Conservation (phyloP, 2,888 invertebrate genomes). For the Corbicula japonica region DNA sequence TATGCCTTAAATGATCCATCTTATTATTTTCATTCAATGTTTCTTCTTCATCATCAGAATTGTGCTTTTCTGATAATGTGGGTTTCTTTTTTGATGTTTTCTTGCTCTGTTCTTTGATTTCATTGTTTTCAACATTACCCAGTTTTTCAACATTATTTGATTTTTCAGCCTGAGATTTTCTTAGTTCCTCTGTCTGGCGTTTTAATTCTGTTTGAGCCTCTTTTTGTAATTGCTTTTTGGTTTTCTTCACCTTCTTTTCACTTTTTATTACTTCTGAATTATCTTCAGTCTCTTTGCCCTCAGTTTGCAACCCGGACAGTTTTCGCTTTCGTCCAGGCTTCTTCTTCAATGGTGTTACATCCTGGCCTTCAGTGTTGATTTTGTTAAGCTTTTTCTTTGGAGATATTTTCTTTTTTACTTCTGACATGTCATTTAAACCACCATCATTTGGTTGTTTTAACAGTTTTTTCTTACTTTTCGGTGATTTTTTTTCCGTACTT, state of each 20-base stretch:
- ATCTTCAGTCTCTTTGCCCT: constrained; percentile 23
- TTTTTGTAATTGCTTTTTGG: constrained; percentile 34
- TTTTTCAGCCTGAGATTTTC: constrained; percentile 59
- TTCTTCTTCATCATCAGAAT: constrained; percentile 48
- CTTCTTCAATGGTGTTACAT: constrained; percentile 32
- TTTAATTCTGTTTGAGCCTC: constrained; percentile 53
- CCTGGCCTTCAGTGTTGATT: constrained; percentile 23
- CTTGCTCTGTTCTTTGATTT: constrained; percentile 7
- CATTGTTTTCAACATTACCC: constrained; percentile 4
- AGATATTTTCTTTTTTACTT: constrained; percentile 14
- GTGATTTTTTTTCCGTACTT: constrained; percentile 25
- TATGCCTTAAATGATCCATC: too few relatives aligned
- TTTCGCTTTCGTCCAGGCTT: constrained; percentile 54
- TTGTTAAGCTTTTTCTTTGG: constrained; percentile 34
- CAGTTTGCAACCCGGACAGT: constrained; percentile 30
- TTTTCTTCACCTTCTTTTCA: constrained; percentile 26
- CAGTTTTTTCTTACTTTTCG: constrained; percentile 35
- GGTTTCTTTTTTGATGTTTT: constrained; percentile 42
- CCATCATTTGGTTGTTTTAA: constrained; percentile 20
- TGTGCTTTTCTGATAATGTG: constrained; percentile 5
- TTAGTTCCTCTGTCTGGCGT: constrained; percentile 62
- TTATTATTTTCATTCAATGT: too few relatives aligned
- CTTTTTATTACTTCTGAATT: constrained; percentile 22
- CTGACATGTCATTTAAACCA: constrained; percentile 2
- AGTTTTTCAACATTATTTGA: constrained; percentile 13